Percentiles rank a stretch among this genome's conserved stretches.
Conservation (phyloP, 2,113 vertebrate species). For the Balaenoptera acutorostrata region DNA sequence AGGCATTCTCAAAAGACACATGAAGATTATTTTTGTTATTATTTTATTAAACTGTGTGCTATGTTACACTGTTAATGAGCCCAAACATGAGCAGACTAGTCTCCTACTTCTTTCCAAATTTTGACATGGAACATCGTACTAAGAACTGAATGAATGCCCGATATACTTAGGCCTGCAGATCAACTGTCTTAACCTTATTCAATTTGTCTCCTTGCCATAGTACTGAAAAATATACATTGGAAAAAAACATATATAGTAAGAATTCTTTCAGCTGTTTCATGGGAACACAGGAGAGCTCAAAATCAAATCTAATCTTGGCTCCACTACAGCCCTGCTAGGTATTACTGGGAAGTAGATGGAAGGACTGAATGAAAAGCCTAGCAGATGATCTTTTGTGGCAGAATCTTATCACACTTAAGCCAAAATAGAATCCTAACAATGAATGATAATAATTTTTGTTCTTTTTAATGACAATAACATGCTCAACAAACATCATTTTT, state of each 20-base stretch:
- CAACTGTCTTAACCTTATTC: not conserved
- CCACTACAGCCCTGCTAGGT: not conserved
- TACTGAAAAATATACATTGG: not conserved
- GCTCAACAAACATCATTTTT: not conserved
- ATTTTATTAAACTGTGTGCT: constrained; percentile 61
- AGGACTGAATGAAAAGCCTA: not conserved
- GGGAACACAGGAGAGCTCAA: not conserved
- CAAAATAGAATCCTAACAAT: not conserved
- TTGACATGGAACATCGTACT: not conserved
- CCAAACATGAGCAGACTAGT: constrained; percentile 57
- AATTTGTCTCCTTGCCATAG: not conserved
- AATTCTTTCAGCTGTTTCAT: not conserved
- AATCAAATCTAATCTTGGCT: not conserved
- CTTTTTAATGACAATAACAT: not conserved
- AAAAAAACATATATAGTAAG: not conserved
- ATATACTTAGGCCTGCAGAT: not conserved
- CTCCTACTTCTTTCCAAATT: constrained; percentile 66
- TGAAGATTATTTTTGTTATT: constrained; percentile 53
- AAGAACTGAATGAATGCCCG: not conserved
- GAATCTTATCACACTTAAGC: not conserved
- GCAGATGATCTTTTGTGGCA: not conserved
- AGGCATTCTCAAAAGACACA: constrained; percentile 65
- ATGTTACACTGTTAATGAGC: constrained; percentile 61
- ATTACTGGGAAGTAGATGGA: not conserved
- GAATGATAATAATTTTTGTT: not conserved